A percentile compares a stretch with the other conserved stretches of the same genome.
phyloP scores from a whole-genome alignment of 2,113 vertebrate species.

The Chaetops frenatus region DNA sequence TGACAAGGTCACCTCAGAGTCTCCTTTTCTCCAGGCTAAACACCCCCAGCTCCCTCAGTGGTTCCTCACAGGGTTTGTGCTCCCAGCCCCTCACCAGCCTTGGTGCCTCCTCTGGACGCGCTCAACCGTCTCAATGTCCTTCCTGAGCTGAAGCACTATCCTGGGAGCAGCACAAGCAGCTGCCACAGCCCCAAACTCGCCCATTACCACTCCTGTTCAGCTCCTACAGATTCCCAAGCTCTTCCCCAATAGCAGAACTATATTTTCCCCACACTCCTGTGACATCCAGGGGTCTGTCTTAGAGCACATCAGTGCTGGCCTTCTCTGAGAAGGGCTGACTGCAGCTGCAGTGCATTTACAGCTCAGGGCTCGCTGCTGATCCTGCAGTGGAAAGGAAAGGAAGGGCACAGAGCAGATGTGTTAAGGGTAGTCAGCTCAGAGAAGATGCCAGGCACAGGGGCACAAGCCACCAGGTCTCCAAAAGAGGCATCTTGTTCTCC shows the following conservation, averaged over 20 bases:
- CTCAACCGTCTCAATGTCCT: no score
- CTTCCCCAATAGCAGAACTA: neutral
- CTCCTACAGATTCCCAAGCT: neutral
- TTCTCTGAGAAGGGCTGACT: neutral
- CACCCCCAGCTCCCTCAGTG: no score
- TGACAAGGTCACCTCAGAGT: no score
- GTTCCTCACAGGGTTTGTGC: no score
- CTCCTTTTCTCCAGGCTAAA: no score
- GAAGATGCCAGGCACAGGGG: neutral
- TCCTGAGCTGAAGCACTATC: rapidly evolving
- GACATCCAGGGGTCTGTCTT: neutral
- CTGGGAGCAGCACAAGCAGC: neutral
- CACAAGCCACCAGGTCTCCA: neutral
- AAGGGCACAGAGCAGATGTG: neutral
- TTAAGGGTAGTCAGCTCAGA: neutral
- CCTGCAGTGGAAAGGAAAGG: neutral
- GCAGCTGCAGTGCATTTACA: neutral
- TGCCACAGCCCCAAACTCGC: neutral
- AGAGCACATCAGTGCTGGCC: neutral
- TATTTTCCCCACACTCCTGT: neutral
- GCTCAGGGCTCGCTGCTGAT: neutral
- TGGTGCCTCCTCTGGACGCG: no score
- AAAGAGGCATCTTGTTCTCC: neutral
- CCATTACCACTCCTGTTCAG: rapidly evolving
- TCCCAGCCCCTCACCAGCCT: no score